Conservation (phyloP, 2,113 vertebrate genomes). For the Xenotilapia longispinis region DNA sequence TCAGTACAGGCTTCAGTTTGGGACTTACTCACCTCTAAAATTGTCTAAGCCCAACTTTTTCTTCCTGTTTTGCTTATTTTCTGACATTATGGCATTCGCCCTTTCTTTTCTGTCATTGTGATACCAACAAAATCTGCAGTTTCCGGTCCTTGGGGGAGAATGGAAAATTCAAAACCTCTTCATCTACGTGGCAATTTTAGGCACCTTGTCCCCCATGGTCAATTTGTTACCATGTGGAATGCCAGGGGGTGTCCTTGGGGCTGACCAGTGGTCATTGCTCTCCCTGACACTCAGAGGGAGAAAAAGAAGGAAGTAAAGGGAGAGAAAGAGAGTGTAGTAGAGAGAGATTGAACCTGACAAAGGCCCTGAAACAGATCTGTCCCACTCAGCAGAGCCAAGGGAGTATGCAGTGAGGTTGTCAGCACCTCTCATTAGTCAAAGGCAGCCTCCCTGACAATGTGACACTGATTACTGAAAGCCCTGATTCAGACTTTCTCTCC, state of each 20-base stretch:
- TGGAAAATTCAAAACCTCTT: constrained; percentile 61
- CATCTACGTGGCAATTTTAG: constrained; percentile 62
- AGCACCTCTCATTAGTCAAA: constrained; percentile 78
- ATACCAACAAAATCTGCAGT: constrained; percentile 41
- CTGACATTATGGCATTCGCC: background rate
- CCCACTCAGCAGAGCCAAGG: constrained; percentile 71
- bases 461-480: constrained; percentile 73
- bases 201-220: constrained; percentile 63
- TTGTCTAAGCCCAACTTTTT: background rate
- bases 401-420: constrained; percentile 69
- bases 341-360: constrained; percentile 61
- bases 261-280: constrained; percentile 72
- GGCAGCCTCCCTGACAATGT: constrained; percentile 70
- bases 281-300: constrained; percentile 47
- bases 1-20: background rate
- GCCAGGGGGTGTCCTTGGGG: constrained; percentile 71
- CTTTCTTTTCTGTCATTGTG: constrained; percentile 6
- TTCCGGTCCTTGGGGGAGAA: constrained; percentile 17
- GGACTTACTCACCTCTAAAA: background rate
- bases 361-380: constrained; percentile 68
- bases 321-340: constrained; percentile 13
- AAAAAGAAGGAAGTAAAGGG: constrained; percentile 21
- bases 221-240: constrained; percentile 69
- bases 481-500: constrained; percentile 69
- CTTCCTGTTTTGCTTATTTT: constrained; percentile 19